Evolutionary conservation across 2,888 invertebrate genomes (phyloP).

Genomic region (Macaria liturata): DNA sequence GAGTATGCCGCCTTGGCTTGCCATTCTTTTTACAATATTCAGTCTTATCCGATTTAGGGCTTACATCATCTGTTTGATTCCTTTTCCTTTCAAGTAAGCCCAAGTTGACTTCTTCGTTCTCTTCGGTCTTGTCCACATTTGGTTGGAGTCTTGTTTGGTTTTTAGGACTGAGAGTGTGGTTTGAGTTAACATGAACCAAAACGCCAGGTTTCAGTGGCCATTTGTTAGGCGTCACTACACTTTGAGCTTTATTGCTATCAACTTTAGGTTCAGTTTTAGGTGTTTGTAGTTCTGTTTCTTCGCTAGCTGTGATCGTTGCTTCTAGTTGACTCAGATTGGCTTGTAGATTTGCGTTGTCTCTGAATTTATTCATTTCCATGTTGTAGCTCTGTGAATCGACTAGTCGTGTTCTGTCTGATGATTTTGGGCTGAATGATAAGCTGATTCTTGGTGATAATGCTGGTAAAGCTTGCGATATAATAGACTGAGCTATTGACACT

Average conservation of each 20-base stretch:
- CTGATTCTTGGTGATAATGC: conserved; percentile 74
- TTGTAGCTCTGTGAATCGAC: conserved; percentile 57
- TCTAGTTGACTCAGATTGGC: conserved; percentile 50
- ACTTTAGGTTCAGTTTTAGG: conserved; percentile 53
- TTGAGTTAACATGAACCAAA: conserved; percentile 93
- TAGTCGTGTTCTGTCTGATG: conserved; percentile 74
- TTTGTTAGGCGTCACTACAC: conserved; percentile 83
- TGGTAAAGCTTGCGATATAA: conserved; percentile 80
- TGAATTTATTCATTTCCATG: conserved; percentile 68
- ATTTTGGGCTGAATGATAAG: conserved; percentile 73
- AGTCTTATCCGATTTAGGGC: conserved; percentile 51
- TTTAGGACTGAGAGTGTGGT: conserved; percentile 87
- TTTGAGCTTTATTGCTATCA: conserved; percentile 56
- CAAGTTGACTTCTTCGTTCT: conserved; percentile 53
- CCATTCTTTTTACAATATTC: conserved; percentile 71
- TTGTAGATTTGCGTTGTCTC: conserved; percentile 49
- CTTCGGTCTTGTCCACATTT: conserved; percentile 47
- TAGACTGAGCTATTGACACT: conserved; percentile 80
- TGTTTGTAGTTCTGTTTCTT: conserved; percentile 49
- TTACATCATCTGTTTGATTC: conserved; percentile 46
- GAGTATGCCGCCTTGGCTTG: conserved; percentile 58
- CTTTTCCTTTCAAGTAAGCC: conserved; percentile 71
- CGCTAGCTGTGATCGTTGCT: conserved; percentile 50
- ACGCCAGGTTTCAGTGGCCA: conserved; percentile 96
- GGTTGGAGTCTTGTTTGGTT: conserved; percentile 71